These are phyloP conservation scores for Sciaenops ocellatus DNA, from an alignment of 2,797 vertebrate species.

Conservation along the genomic window DNA sequence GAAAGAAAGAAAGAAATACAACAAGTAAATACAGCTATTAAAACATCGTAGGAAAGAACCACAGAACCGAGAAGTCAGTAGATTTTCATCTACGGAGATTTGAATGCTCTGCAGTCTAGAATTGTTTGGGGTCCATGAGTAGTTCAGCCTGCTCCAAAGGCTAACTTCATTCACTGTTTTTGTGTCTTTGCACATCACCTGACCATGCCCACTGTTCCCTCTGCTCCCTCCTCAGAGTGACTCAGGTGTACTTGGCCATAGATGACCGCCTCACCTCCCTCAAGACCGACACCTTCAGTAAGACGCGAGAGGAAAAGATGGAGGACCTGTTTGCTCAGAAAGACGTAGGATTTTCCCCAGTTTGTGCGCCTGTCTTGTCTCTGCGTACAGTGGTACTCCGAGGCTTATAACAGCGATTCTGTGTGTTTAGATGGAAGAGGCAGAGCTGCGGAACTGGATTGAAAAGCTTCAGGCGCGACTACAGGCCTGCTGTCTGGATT, in stretches of 20 bases:
- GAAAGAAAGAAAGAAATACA: not conserved
- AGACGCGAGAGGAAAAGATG: constrained; percentile 98
- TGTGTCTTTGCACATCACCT: not conserved
- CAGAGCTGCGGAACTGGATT: constrained; percentile 93
- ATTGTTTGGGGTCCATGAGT: not conserved
- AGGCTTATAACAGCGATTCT: not conserved
- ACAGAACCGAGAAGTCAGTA: not conserved
- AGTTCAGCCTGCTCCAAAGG: not conserved
- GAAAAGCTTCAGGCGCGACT: constrained; percentile 95
- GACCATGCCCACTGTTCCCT: not conserved
- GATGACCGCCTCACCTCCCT: constrained; percentile 98
- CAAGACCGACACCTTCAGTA: constrained; percentile 98
- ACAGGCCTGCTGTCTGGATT: constrained; percentile 87
- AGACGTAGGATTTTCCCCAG: constrained; percentile 84
- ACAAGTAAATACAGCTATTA: not conserved
- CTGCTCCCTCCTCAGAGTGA: constrained; percentile 84
- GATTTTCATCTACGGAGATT: not conserved
- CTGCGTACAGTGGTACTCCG: too few species aligned
- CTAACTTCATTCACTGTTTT: not conserved
- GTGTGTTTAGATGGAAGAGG: constrained; percentile 93
- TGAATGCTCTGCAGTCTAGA: not conserved
- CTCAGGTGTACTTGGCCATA: constrained; percentile 94
- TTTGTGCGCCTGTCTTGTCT: accelerated
- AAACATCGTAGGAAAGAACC: not conserved
- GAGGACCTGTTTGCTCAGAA: constrained; percentile 99